Evolutionary conservation across 2,797 vertebrate species (phyloP), one percentile per base, ranked within the genome.

Genomic region (Bovichtus diacanthus): DNA sequence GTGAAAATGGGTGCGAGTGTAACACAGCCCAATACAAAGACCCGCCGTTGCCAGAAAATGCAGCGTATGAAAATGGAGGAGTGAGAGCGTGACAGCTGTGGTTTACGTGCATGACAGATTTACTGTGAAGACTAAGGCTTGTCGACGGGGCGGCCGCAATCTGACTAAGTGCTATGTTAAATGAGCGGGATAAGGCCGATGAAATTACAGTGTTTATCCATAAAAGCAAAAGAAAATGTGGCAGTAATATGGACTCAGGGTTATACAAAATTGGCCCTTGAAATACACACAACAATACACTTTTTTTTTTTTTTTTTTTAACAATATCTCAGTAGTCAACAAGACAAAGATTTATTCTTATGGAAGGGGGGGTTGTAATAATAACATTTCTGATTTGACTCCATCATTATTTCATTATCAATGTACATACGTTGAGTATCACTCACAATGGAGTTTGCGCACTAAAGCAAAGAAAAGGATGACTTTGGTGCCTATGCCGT

Each of bases 21-120:
- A 74, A 80, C 85, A 64, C 66, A 64, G 74, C 55, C 59, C 38
- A 83, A 82, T 5, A 74, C 44, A 76, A 77, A 89, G 72, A 61
- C 58, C 47, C 18, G 77, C 44, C 39, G 2, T 50, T 21, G 79
- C 65, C 62, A 74, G 59, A 74, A 84, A 82, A 80, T 3, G 34
- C 60, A 10, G 67, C 50, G 55, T 61, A 72, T 73, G 84, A 81
- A 82, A 65, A 67, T 10, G 71, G 68, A 67, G 62, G 64, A 27
- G 73, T 43, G 65, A 15, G 36, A 82, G 76, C 25, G 29, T 60
- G 83, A 56, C 87, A 84, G 81, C 77, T 84, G 85, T 15, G 74
- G 58, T 82, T 84, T 82, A 78, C 49, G 76, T 65, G 82, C 73
- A 62, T 56, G 87, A 82, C 79, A 78, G 88, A 87, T 84, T 87